Evolutionary conservation across 1,140 invertebrate species (phyloP).

Genomic region (Drosophila ironensis): DNA sequence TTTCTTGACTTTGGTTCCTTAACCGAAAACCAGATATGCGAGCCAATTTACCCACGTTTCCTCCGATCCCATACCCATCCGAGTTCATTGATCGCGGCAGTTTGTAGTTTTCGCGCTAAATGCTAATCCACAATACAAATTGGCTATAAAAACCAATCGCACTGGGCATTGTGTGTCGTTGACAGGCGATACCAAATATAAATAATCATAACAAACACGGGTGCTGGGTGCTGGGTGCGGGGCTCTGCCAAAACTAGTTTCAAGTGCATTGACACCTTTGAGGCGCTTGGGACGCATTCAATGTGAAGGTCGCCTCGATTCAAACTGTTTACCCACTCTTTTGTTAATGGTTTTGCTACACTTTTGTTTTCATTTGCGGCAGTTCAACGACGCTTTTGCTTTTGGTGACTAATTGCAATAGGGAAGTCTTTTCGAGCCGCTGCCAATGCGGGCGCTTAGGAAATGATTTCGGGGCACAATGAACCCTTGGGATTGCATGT

Average conservation of each 20-base stretch:
- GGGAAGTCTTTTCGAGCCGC: conserved; percentile 57
- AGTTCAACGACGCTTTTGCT: conserved; percentile 52
- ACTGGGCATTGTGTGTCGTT: conserved; percentile 41
- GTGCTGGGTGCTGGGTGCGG: conserved; percentile 15
- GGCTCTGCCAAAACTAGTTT: conserved; percentile 47
- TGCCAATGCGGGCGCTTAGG: conserved; percentile 47
- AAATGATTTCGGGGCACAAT: conserved; percentile 27
- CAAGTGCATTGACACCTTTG: conserved; percentile 60
- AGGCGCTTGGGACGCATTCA: conserved; percentile 50
- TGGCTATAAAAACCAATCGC: conserved; percentile 45
- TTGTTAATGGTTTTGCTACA: conserved; percentile 30
- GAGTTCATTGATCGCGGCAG: conserved; percentile 65
- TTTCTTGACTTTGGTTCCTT: conserved; percentile 43
- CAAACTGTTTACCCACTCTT: conserved; percentile 11
- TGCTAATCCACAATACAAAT: conserved; percentile 59
- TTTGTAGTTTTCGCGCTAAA: conserved; percentile 34
- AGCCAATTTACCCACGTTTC: not conserved
- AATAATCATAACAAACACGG: conserved; percentile 51
- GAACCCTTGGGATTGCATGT: not conserved
- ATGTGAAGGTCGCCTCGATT: conserved; percentile 66
- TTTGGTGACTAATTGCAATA: conserved; percentile 60
- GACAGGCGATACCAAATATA: conserved; percentile 63
- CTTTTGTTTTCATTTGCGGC: conserved; percentile 28
- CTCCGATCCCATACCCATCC: conserved; percentile 25
- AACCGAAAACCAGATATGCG: conserved; percentile 52